phyloP scores from a whole-genome alignment of 1,140 invertebrate genomes.

The Drosophila simulans region DNA sequence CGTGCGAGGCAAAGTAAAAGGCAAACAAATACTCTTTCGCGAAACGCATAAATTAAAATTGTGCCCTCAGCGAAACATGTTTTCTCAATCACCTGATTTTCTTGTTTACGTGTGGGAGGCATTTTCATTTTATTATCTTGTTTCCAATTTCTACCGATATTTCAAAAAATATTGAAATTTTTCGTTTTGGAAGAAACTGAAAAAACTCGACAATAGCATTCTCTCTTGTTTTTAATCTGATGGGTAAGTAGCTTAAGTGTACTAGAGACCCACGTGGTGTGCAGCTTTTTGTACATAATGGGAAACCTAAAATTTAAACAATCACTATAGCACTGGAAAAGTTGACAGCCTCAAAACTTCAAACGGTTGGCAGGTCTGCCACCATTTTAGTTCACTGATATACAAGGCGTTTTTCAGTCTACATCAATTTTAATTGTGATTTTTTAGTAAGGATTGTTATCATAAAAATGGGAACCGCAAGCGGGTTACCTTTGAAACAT shows the following conservation, averaged over 20 bases:
- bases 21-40: conserved; percentile 57
- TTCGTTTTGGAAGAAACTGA: no score
- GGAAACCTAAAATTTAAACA: no score
- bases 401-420: conserved; percentile 54
- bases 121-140: no score
- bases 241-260: no score
- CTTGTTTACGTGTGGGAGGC: conserved; percentile 4
- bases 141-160: no score
- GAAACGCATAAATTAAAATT: conserved; percentile 61
- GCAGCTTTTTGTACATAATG: no score
- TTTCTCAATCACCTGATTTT: conserved; percentile 32
- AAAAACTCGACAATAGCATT: no score
- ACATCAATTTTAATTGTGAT: background rate
- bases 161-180: no score
- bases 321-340: background rate
- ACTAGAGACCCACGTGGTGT: no score
- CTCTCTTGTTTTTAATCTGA: no score
- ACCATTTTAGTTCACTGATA: conserved; percentile 32
- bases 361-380: background rate
- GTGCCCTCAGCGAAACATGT: conserved; percentile 37
- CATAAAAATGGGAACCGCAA: conserved; percentile 48
- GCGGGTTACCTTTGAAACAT: conserved; percentile 62
- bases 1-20: conserved; percentile 20
- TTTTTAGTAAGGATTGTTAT: background rate
- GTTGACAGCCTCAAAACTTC: background rate